phyloP scores from a whole-genome alignment of 2,797 vertebrate genomes.

The Odontamblyopus rebecca region DNA sequence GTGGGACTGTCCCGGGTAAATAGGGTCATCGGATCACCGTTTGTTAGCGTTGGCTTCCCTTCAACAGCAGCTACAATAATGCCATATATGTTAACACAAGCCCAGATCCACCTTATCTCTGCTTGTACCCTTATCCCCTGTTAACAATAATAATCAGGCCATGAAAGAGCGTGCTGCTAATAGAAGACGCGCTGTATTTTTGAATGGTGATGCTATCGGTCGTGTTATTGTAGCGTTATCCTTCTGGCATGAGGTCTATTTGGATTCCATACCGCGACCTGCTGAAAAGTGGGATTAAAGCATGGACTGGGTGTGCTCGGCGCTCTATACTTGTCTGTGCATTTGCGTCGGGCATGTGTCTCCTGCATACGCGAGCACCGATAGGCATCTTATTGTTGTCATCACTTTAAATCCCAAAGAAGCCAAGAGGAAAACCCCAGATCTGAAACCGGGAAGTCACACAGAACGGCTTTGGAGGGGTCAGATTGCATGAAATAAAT shows the following conservation, averaged over 20 bases:
- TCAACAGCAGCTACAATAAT: slow-evolving; percentile 1
- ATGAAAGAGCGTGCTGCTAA: slow-evolving; percentile 17
- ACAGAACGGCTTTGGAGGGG: no score
- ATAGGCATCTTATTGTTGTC: slow-evolving; percentile 44
- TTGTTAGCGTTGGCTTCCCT: slow-evolving; percentile 11
- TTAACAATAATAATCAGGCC: slow-evolving; percentile 15
- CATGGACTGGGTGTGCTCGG: slow-evolving; percentile 1
- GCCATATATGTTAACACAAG: slow-evolving; percentile 25
- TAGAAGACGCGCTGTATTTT: slow-evolving; percentile 31
- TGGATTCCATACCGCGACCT: slow-evolving; percentile 50
- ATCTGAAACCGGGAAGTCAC: no score
- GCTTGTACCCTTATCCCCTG: slow-evolving; percentile 10
- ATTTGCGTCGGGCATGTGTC: slow-evolving; percentile 11
- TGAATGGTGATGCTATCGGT: slow-evolving; percentile 55
- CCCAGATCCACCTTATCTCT: slow-evolving; percentile 22
- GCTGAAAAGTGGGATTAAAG: slow-evolving; percentile 62
- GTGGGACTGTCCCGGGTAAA: no score
- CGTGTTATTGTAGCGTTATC: slow-evolving; percentile 30
- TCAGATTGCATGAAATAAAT: no score
- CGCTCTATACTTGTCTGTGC: neutral
- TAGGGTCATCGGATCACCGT: no score
- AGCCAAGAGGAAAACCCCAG: slow-evolving; percentile 40
- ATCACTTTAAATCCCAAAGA: slow-evolving; percentile 50
- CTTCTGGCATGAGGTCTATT: slow-evolving; percentile 30
- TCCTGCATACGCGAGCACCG: slow-evolving; percentile 46